These are phyloP conservation scores for Lasioglossum albipes DNA, from an alignment of 1,140 invertebrate species.

Conservation along the genomic window DNA sequence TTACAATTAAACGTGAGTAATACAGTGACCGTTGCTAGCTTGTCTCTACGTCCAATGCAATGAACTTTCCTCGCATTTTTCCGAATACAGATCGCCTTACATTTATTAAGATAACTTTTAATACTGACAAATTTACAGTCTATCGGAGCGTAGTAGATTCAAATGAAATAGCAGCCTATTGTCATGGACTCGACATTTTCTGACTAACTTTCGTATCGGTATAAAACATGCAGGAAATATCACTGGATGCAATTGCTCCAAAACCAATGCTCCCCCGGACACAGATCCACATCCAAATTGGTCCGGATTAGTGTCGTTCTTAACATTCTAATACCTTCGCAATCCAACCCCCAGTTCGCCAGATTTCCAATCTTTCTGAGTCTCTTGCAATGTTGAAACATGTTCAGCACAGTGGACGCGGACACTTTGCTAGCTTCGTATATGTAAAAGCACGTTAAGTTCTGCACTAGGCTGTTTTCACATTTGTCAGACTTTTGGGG, in stretches of 20 bases:
- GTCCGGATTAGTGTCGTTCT: slow-evolving; percentile 69
- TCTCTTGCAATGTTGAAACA: slow-evolving; percentile 73
- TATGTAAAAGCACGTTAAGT: slow-evolving; percentile 79
- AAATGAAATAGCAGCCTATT: slow-evolving; percentile 42
- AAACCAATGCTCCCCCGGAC: slow-evolving; percentile 79
- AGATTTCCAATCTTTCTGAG: slow-evolving; percentile 78
- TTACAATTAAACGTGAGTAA: not conserved
- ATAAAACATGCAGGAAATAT: not conserved
- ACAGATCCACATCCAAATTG: slow-evolving; percentile 78
- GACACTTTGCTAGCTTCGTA: slow-evolving; percentile 77
- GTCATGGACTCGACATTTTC: slow-evolving; percentile 35
- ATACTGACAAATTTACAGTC: slow-evolving; percentile 69
- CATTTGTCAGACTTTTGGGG: slow-evolving; percentile 27
- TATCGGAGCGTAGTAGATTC: slow-evolving; percentile 41
- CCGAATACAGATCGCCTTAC: slow-evolving; percentile 19
- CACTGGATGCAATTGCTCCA: slow-evolving; percentile 77
- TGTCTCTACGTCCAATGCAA: not conserved
- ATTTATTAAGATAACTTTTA: slow-evolving; percentile 48
- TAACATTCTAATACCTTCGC: slow-evolving; percentile 73
- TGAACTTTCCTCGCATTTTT: not conserved
- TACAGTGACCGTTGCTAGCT: slow-evolving; percentile 10
- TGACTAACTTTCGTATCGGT: not conserved
- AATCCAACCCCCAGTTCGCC: slow-evolving; percentile 78
- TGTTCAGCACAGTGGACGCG: slow-evolving; percentile 70
- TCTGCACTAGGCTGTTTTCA: slow-evolving; percentile 69